phyloP scores from a whole-genome alignment of 92 coral and sea anemone species.

The Blastomussa wellsi region DNA sequence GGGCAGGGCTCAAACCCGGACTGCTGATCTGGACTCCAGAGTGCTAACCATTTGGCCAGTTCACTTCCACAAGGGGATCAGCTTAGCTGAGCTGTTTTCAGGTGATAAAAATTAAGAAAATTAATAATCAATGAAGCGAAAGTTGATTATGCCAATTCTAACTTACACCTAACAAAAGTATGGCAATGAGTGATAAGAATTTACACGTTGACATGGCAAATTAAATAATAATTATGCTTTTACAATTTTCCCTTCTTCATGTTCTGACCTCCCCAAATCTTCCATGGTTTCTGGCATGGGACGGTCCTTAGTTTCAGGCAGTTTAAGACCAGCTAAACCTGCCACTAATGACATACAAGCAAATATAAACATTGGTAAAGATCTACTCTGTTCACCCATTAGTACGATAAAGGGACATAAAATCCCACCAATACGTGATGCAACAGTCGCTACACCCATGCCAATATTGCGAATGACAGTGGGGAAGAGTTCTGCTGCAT shows the following conservation, averaged over 20 bases:
- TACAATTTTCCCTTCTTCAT: not conserved
- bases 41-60: no score
- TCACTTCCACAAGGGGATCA: no score
- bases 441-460: constrained; percentile 74
- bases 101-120: no score
- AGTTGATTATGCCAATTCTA: no score
- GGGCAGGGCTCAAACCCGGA: no score
- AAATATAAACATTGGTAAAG: constrained; percentile 88
- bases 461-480: constrained; percentile 95
- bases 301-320: constrained; percentile 86
- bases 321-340: constrained; percentile 74
- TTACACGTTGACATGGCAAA: not conserved
- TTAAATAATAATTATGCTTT: not conserved
- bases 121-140: no score
- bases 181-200: not conserved
- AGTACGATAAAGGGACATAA: constrained; percentile 83
- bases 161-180: not conserved
- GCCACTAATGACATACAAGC: constrained; percentile 68
- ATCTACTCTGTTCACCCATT: constrained; percentile 69
- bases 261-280: constrained; percentile 53
- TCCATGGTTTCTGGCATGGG: constrained; percentile 90
- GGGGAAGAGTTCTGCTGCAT: constrained; percentile 88
- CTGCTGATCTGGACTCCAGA: no score
- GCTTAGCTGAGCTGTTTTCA: no score
- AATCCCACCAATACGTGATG: constrained; percentile 86